These are phyloP conservation scores for Epirrhoe alternata DNA, from an alignment of 2,888 invertebrate genomes.

Conservation along the genomic window DNA sequence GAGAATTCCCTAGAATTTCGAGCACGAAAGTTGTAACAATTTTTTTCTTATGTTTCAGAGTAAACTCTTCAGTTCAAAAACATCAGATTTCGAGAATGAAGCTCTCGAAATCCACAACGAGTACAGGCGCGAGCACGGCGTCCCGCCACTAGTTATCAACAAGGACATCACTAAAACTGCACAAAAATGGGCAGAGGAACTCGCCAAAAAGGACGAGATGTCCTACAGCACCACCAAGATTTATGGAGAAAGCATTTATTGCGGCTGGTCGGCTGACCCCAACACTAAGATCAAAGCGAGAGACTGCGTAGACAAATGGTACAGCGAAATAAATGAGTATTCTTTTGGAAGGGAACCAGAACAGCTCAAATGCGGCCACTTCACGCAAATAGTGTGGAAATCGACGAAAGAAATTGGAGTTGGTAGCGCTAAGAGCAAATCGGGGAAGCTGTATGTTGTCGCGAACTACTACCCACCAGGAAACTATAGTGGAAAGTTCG, in stretches of 20 bases:
- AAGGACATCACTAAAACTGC: conserved; percentile 87
- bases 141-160: conserved; percentile 80
- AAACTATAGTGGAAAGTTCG: conserved; percentile 90
- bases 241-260: conserved; percentile 90
- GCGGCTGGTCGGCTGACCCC: conserved; percentile 88
- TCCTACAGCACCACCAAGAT: conserved; percentile 87
- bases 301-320: conserved; percentile 91
- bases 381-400: conserved; percentile 94
- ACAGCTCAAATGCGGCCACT: conserved; percentile 87
- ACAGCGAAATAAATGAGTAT: conserved; percentile 89
- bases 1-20: too few species aligned
- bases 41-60: conserved; percentile 60
- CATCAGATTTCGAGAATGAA: conserved; percentile 74
- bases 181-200: conserved; percentile 89
- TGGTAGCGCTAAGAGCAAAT: conserved; percentile 89
- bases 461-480: conserved; percentile 94
- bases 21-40: background rate
- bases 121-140: conserved; percentile 76
- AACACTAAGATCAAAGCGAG: conserved; percentile 87
- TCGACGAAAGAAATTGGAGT: conserved; percentile 90
- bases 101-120: conserved; percentile 76
- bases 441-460: conserved; percentile 93
- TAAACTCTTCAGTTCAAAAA: conserved; percentile 72
- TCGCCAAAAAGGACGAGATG: conserved; percentile 87
- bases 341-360: conserved; percentile 88